phyloP scores from a whole-genome alignment of 1,140 invertebrate species.

The Brachionus sp. region DNA sequence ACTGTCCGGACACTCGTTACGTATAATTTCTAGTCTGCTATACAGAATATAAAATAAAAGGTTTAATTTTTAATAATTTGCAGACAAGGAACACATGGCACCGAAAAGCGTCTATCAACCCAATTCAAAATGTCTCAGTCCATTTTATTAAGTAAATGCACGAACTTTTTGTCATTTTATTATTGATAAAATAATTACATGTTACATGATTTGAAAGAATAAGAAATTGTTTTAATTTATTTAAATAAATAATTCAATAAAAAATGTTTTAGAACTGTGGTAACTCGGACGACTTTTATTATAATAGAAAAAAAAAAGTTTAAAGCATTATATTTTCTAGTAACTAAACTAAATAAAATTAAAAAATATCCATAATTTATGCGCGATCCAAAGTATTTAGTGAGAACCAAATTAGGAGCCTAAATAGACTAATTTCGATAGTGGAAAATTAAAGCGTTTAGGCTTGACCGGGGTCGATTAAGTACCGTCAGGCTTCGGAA shows the following conservation, averaged over 20 bases:
- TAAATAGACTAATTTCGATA: background rate
- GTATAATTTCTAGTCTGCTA: background rate
- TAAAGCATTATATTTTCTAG: conserved; percentile 9
- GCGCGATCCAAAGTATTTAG: background rate
- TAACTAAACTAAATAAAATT: conserved; percentile 22
- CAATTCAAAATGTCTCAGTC: background rate
- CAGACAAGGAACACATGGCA: background rate
- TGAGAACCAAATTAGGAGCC: background rate
- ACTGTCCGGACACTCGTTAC: background rate
- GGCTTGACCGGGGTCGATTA: background rate
- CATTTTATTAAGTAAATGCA: background rate
- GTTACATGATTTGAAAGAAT: background rate
- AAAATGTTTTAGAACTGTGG: conserved; percentile 24
- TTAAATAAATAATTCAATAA: conserved; percentile 17
- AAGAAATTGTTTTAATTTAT: conserved; percentile 9
- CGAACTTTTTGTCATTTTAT: background rate
- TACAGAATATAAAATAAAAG: background rate
- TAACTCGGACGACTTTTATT: conserved; percentile 27
- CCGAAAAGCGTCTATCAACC: background rate
- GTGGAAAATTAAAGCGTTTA: background rate
- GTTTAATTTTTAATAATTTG: background rate
- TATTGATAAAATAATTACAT: background rate
- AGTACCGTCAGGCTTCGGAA: background rate
- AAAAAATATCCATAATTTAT: conserved; percentile 31
- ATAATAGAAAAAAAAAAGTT: conserved; percentile 16